Evolutionary conservation across 2,888 invertebrate species (phyloP).

Genomic region (Philereme vetulata): DNA sequence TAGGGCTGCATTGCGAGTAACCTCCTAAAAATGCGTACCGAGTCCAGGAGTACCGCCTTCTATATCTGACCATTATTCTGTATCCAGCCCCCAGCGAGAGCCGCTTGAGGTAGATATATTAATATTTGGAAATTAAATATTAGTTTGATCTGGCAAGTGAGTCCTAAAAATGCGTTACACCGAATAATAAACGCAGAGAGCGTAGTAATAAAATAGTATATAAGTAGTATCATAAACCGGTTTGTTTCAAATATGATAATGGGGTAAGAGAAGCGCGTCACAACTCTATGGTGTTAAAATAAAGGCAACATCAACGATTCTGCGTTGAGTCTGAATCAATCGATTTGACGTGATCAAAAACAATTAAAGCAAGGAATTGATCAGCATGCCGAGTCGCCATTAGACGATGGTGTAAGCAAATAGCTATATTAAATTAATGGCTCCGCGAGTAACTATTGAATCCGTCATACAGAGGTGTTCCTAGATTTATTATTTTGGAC

Average conservation of each 20-base stretch:
- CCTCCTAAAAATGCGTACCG: no score
- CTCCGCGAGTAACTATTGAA: conserved; percentile 27
- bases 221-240: no score
- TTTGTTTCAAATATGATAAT: background rate
- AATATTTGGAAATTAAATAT: no score
- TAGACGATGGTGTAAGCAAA: conserved; percentile 16
- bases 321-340: conserved; percentile 11
- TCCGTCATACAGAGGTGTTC: conserved; percentile 22
- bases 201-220: no score
- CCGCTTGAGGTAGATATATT: no score
- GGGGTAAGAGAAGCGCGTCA: background rate
- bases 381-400: conserved; percentile 27
- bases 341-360: conserved; percentile 32
- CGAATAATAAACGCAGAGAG: no score
- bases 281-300: background rate
- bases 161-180: no score
- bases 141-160: no score
- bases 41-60: no score
- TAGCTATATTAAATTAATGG: conserved; percentile 32
- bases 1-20: no score
- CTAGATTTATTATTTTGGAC: conserved; percentile 18
- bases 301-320: background rate
- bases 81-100: no score
- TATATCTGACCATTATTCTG: no score
- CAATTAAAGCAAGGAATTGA: conserved; percentile 35